Conservation (phyloP, 2,888 invertebrate genomes). For the Apamea crenata region DNA sequence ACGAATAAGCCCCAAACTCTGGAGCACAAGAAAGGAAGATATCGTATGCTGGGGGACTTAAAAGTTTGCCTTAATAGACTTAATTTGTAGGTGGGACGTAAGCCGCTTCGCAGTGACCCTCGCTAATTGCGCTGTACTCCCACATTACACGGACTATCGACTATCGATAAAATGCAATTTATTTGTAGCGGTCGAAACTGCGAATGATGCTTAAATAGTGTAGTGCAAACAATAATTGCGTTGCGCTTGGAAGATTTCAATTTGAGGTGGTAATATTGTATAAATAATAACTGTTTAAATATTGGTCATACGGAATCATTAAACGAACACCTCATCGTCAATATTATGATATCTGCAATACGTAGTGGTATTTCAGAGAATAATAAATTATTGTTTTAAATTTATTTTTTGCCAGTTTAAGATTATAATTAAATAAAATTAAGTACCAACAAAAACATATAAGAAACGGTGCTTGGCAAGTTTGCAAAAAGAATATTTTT, state of each 20-base stretch:
- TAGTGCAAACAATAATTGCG: slow-evolving; percentile 43
- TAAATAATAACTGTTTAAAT: slow-evolving; percentile 9
- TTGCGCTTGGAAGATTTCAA: slow-evolving; percentile 42
- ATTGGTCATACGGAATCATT: not conserved
- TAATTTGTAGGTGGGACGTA: slow-evolving; percentile 88
- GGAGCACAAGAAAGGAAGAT: slow-evolving; percentile 88
- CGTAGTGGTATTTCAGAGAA: not conserved
- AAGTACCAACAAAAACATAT: not conserved
- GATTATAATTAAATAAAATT: not conserved
- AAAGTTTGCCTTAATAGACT: slow-evolving; percentile 90
- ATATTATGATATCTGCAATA: not conserved
- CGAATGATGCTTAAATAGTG: slow-evolving; percentile 60
- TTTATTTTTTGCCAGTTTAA: not conserved
- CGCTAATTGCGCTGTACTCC: slow-evolving; percentile 74
- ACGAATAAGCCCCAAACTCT: slow-evolving; percentile 87
- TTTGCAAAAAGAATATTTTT: not conserved
- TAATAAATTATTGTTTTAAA: not conserved
- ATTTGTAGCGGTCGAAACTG: slow-evolving; percentile 59
- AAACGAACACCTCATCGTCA: not conserved
- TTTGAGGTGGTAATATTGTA: slow-evolving; percentile 28
- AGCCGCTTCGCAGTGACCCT: slow-evolving; percentile 87
- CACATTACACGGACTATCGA: slow-evolving; percentile 70
- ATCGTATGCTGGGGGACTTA: slow-evolving; percentile 88
- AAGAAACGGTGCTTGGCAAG: not conserved
- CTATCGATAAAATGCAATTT: slow-evolving; percentile 76